These are phyloP conservation scores for Diacarnus erythraeanus DNA, from an alignment of 37 sponge, comb jelly and placozoan genomes.

Conservation along the genomic window DNA sequence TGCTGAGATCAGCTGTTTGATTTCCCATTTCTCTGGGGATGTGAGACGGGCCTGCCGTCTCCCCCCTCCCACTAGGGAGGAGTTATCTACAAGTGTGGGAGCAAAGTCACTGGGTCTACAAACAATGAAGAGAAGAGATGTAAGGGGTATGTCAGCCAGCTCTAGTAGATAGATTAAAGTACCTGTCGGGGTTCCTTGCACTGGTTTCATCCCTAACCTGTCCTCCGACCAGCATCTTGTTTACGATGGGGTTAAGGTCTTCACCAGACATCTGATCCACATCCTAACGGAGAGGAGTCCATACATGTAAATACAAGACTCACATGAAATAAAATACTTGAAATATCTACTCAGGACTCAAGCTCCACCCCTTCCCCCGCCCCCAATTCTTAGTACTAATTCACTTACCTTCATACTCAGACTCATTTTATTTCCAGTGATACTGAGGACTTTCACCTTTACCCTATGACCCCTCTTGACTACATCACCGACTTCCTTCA, in stretches of 20 bases:
- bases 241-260: conserved; percentile 76
- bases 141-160: no score
- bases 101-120: conserved; percentile 37
- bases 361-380: no score
- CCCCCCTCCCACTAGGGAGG: neutral
- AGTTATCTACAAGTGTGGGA: conserved; percentile 14
- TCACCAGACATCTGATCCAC: conserved; percentile 90
- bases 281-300: conserved; percentile 35
- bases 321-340: no score
- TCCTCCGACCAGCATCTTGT: conserved; percentile 56
- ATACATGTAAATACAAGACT: no score
- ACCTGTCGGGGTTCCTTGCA: conserved; percentile 85
- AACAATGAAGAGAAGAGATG: neutral
- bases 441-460: conserved; percentile 88
- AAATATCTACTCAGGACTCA: no score
- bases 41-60: conserved; percentile 62
- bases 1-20: conserved; percentile 95
- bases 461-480: conserved; percentile 89
- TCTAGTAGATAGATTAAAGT: no score
- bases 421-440: conserved; percentile 87
- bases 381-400: neutral
- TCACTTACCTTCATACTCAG: conserved; percentile 86
- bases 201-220: conserved; percentile 40
- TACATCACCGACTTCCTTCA: conserved; percentile 81
- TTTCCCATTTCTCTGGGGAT: conserved; percentile 99